phyloP scores from a whole-genome alignment of 2,888 invertebrate species.

The Tortricodes alternella region DNA sequence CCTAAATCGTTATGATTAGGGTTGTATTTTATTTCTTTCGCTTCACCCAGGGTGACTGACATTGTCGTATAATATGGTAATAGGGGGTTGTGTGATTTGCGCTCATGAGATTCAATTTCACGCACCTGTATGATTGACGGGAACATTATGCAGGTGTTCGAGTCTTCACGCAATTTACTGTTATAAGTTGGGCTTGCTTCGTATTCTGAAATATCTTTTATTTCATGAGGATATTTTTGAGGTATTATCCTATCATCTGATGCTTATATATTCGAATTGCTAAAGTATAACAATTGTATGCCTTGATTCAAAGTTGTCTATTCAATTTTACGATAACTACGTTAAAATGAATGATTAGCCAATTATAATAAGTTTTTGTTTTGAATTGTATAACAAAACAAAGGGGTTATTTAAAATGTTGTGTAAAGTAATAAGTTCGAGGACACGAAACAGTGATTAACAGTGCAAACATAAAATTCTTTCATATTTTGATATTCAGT shows the following conservation, averaged over 20 bases:
- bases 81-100: conserved; percentile 70
- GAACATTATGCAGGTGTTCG: conserved; percentile 68
- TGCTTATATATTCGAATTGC: conserved; percentile 24
- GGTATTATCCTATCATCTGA: conserved; percentile 13
- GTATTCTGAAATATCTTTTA: conserved; percentile 51
- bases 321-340: too few relatives aligned
- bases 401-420: too few relatives aligned
- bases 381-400: too few relatives aligned
- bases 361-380: too few relatives aligned
- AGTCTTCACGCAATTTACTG: conserved; percentile 64
- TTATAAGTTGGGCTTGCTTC: conserved; percentile 46
- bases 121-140: conserved; percentile 74
- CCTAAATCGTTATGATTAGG: conserved; percentile 38
- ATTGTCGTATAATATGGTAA: conserved; percentile 53
- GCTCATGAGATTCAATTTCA: conserved; percentile 79
- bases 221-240: conserved; percentile 30
- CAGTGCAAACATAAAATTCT: conserved; percentile 5
- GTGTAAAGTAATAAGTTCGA: too few relatives aligned
- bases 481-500: conserved; percentile 28
- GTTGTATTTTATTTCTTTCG: conserved; percentile 38
- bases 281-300: conserved; percentile 18
- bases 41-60: conserved; percentile 45
- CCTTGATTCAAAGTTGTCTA: too few relatives aligned
- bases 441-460: conserved; percentile 14
- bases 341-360: too few relatives aligned